Evolutionary conservation across 1,140 invertebrate species (phyloP).

Genomic region (Trissolcus basalis): DNA sequence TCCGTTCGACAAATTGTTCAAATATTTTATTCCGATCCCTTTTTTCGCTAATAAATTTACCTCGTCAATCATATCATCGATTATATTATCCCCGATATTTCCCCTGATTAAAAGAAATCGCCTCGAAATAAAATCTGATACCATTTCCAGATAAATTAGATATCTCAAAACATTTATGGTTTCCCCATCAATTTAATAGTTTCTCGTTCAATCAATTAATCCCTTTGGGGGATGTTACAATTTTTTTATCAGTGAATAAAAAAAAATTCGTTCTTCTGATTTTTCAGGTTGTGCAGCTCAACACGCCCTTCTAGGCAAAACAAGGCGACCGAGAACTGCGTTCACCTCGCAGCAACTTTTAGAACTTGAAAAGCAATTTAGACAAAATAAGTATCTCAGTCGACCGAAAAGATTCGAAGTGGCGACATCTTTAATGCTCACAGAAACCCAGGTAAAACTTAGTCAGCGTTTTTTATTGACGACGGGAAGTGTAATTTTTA

Average conservation of each 20-base stretch:
- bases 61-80: too few species aligned
- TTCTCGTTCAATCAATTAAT: constrained; percentile 6
- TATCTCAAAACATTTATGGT: too few species aligned
- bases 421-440: constrained; percentile 97
- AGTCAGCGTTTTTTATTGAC: too few species aligned
- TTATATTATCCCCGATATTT: too few species aligned
- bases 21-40: constrained; percentile 29
- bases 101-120: too few species aligned
- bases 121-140: too few species aligned
- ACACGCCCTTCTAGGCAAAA: constrained; percentile 94
- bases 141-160: too few species aligned
- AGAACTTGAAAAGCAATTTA: constrained; percentile 98
- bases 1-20: constrained; percentile 36
- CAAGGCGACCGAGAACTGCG: constrained; percentile 95
- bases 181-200: too few species aligned
- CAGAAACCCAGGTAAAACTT: constrained; percentile 93
- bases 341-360: constrained; percentile 98
- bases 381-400: constrained; percentile 99
- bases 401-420: constrained; percentile 99
- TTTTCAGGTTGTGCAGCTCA: constrained; percentile 78
- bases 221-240: too few species aligned
- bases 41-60: not conserved
- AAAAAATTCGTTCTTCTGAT: too few species aligned
- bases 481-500: too few species aligned
- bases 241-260: too few species aligned